phyloP scores from a whole-genome alignment of 2,113 vertebrate species.

The Isichthys henryi region DNA sequence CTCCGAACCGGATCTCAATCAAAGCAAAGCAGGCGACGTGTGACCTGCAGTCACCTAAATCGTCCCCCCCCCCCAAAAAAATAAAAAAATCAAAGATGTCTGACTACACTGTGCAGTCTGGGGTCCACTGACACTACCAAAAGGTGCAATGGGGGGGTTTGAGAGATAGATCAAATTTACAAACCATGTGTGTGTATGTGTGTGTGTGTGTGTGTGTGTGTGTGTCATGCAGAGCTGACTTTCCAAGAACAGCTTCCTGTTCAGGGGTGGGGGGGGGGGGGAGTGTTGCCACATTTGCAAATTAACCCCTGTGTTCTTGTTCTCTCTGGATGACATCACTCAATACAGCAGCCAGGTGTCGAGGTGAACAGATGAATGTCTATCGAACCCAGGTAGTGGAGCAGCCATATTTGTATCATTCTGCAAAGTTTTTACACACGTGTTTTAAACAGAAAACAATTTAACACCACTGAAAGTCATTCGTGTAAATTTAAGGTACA shows the following conservation, averaged over 20 bases:
- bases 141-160: background rate
- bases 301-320: background rate
- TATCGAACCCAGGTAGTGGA: background rate
- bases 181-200: background rate
- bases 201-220: background rate
- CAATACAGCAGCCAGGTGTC: too few relatives aligned
- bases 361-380: background rate
- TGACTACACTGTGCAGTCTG: background rate
- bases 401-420: background rate
- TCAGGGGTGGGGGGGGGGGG: too few relatives aligned
- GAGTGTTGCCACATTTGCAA: background rate
- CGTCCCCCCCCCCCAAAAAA: background rate
- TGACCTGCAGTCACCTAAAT: background rate
- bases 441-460: background rate
- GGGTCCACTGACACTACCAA: background rate
- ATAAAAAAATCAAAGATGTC: background rate
- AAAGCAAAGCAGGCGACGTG: background rate
- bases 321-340: background rate
- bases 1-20: constrained; percentile 26
- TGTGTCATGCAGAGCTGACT: background rate
- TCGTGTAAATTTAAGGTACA: background rate
- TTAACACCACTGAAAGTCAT: background rate
- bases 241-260: background rate
- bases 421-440: background rate
- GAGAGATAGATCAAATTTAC: background rate